Conservation (phyloP, 2,797 vertebrate species). For the Sebastes miniatus region DNA sequence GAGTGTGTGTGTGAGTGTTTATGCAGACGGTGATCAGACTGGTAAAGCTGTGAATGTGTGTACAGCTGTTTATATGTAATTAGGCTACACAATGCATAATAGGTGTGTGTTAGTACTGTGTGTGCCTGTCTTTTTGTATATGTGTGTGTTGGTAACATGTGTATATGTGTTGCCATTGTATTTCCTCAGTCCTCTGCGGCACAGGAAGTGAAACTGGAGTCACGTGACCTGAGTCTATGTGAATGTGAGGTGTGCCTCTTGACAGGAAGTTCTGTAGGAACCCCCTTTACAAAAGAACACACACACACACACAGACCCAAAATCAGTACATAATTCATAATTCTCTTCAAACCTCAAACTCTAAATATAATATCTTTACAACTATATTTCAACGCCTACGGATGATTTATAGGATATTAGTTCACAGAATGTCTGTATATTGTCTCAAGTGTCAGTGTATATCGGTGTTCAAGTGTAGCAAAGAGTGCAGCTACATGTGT, state of each 20-base stretch:
- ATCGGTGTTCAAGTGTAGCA: slow-evolving; percentile 28
- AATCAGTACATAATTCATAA: neutral
- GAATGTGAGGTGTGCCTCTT: slow-evolving; percentile 31
- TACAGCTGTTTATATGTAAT: slow-evolving; percentile 1
- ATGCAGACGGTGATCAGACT: neutral
- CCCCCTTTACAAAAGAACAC: slow-evolving; percentile 12
- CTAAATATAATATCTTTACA: neutral
- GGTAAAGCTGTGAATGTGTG: neutral
- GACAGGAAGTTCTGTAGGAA: slow-evolving; percentile 47
- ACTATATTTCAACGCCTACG: neutral
- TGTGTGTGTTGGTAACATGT: neutral
- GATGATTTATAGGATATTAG: neutral
- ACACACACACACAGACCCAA: neutral
- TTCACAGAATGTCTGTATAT: neutral
- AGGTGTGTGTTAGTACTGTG: neutral
- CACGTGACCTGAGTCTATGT: slow-evolving; percentile 50
- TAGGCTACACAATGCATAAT: neutral
- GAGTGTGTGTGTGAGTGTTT: neutral
- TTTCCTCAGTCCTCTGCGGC: slow-evolving; percentile 8
- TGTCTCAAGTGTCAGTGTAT: slow-evolving; percentile 44
- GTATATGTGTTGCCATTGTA: slow-evolving; percentile 18
- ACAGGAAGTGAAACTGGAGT: slow-evolving; percentile 72
- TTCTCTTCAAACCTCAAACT: neutral
- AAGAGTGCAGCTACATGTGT: slow-evolving; percentile 25
- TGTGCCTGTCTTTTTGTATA: neutral